Evolutionary conservation across 2,888 invertebrate species (phyloP), one percentile per base, ranked within the genome.

Genomic region (Drosophila longiperda): DNA sequence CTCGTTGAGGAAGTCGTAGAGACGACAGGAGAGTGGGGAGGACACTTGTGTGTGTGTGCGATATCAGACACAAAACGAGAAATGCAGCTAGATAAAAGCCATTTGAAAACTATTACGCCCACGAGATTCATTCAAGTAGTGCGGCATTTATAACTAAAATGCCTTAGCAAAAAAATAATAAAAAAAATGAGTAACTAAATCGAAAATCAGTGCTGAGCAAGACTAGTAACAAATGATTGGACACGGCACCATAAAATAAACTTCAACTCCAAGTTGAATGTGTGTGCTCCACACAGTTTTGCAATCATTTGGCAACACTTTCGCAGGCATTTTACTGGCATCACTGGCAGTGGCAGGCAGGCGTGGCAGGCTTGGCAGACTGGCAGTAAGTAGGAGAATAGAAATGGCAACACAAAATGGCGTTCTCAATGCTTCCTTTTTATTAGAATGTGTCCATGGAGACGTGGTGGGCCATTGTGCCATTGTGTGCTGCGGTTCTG

Each of bases 61-160:
- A 69, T 70, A 62, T 58, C 63, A 66, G 49, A 78, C 57, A 48
- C 60, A 67, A 58, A 65, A 20, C 34, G 45, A 53, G 12, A 69
- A 42, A 53, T 73, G 64, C 55, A 67, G 63, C 60, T 62, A 73
- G 72, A 81, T 82, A 81, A 87, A 75, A 82, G 83, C 78, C 89
- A 89, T 86, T 89, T 85, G 88, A 87, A 87, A 88, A 90, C 87
- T 90, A 87, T 90, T 86, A 90, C 90, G 84, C 87, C 90, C 87
- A 83, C 73, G 87, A 86, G 87, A 90, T 82, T 80, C 90, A 83
- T 90, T 88, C 78, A 83, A 90, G 84, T 86, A 83, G 84, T 83
- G 82, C 90, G 80, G 80, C 90, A 90, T 90, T 87, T 87, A 83
- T 88, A 87, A 89, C 81, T 81, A 75, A 87, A 85, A 83, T 87